phyloP scores from a whole-genome alignment of 2,113 vertebrate genomes.

The Tetrax tetrax region DNA sequence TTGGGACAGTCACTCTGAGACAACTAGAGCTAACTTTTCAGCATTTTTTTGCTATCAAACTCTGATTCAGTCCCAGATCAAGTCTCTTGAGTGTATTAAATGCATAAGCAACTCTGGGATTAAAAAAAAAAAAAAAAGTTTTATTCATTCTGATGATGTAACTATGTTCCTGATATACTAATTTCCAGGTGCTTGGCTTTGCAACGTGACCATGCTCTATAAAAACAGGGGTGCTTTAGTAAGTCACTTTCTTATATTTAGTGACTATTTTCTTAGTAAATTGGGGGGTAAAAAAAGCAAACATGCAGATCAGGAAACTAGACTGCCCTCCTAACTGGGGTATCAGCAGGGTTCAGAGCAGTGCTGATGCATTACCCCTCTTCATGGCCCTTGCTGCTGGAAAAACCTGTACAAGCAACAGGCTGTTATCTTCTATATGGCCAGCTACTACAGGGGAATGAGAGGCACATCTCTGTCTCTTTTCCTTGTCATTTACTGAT shows the following conservation, averaged over 20 bases:
- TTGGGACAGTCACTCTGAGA: not conserved
- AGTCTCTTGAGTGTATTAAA: not conserved
- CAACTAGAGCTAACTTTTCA: not conserved
- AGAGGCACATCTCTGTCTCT: not conserved
- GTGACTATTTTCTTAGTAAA: not conserved
- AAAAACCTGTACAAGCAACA: not conserved
- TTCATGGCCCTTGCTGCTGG: not conserved
- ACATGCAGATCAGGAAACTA: not conserved
- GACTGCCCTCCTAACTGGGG: not conserved
- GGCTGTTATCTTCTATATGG: not conserved
- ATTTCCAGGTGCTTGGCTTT: not conserved
- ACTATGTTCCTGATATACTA: not conserved
- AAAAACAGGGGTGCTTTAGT: not conserved
- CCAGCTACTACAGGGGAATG: not conserved
- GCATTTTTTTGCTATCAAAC: not conserved
- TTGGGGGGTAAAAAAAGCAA: fast-evolving
- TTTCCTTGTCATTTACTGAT: not conserved
- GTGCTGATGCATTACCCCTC: not conserved
- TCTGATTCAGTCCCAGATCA: not conserved
- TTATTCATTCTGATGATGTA: not conserved
- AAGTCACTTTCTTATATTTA: not conserved
- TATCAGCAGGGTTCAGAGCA: not conserved
- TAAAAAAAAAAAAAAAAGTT: not conserved
- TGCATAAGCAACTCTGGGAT: not conserved
- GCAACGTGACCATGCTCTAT: not conserved